These are phyloP conservation scores for Ceraclea dissimilis DNA, from an alignment of 2,888 invertebrate genomes.

Conservation along the genomic window DNA sequence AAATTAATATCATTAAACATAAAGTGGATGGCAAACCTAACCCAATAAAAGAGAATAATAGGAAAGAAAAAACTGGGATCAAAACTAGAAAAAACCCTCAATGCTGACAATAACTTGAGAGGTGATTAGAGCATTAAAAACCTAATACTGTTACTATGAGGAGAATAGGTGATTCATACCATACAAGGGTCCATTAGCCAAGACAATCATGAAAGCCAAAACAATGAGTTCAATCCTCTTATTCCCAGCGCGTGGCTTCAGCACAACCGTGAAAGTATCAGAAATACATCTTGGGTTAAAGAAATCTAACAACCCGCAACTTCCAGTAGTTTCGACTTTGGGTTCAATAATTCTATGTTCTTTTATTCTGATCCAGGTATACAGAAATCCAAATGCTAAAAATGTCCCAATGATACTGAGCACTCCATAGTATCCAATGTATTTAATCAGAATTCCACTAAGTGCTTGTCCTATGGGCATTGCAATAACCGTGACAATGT, in stretches of 20 bases:
- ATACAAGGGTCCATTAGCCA: slow-evolving; percentile 46
- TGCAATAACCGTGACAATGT: slow-evolving; percentile 44
- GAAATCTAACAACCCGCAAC: slow-evolving; percentile 3
- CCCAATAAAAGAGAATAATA: neutral
- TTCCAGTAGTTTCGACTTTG: no score
- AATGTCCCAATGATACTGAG: slow-evolving; percentile 32
- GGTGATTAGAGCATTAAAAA: no score
- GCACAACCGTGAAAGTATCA: slow-evolving; percentile 40
- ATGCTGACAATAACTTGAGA: no score
- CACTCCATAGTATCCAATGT: slow-evolving; percentile 39
- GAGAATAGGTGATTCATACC: no score
- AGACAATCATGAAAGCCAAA: slow-evolving; percentile 38
- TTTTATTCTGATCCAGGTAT: slow-evolving; percentile 33
- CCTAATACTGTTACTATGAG: no score
- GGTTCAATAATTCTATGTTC: slow-evolving; percentile 5
- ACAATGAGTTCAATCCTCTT: slow-evolving; percentile 39
- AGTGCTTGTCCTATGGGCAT: slow-evolving; percentile 44
- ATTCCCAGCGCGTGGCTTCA: slow-evolving; percentile 34
- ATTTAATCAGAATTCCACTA: slow-evolving; percentile 46
- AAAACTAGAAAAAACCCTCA: no score
- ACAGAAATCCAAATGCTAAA: slow-evolving; percentile 37
- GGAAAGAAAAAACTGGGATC: no score
- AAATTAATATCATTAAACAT: no score
- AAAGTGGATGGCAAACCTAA: no score
- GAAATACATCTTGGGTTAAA: slow-evolving; percentile 16